Evolutionary conservation across 2,797 vertebrate genomes (phyloP).

Genomic region (Euthynnus affinis): DNA sequence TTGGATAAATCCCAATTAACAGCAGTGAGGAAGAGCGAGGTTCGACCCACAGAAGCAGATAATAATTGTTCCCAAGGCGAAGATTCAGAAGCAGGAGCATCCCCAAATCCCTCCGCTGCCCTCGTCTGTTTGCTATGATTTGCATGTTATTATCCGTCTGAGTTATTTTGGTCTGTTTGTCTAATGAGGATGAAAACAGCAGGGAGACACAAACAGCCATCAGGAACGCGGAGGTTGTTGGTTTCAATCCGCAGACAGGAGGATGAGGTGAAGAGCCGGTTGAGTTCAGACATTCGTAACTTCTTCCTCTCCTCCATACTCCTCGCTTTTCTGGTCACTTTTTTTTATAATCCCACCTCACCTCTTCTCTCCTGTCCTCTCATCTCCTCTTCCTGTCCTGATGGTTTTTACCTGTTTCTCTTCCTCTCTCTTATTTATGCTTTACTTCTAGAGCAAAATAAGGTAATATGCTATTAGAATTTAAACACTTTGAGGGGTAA

Average conservation of each 20-base stretch:
- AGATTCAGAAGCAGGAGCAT: constrained; percentile 25
- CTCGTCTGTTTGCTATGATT: constrained; percentile 38
- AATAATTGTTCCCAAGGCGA: constrained; percentile 54
- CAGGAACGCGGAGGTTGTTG: not conserved
- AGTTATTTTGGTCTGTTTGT: constrained; percentile 38
- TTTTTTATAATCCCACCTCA: not conserved
- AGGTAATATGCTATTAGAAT: too few species aligned
- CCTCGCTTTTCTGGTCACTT: not conserved
- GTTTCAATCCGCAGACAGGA: constrained; percentile 6
- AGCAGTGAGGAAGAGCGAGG: constrained; percentile 6
- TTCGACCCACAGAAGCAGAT: constrained; percentile 48
- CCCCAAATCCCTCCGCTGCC: constrained; percentile 31
- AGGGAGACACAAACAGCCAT: not conserved
- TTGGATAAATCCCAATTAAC: constrained; percentile 54
- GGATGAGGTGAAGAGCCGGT: not conserved
- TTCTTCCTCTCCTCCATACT: not conserved
- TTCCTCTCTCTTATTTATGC: not conserved
- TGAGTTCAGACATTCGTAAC: not conserved
- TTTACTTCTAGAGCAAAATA: too few species aligned
- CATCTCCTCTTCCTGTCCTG: not conserved
- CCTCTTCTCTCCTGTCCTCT: not conserved
- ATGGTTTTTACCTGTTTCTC: constrained; percentile 2
- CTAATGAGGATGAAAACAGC: constrained; percentile 47
- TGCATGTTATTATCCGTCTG: constrained; percentile 51
- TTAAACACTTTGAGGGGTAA: too few species aligned